Evolutionary conservation across 2,888 invertebrate species (phyloP).

Genomic region (Elysia crispata): DNA sequence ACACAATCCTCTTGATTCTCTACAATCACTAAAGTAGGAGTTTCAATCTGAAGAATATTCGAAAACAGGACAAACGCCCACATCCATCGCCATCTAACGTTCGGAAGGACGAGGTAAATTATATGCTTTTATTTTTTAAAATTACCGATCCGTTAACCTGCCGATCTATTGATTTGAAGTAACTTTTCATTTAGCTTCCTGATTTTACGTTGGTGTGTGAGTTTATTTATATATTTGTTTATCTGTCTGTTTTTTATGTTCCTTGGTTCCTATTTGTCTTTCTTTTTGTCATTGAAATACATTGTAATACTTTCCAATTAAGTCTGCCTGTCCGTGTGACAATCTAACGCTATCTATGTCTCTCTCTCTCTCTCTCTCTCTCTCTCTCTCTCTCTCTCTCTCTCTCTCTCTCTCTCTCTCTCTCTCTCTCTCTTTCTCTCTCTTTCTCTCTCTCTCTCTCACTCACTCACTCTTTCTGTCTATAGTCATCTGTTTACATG

Average conservation of each 20-base stretch:
- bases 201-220: neutral
- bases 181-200: neutral
- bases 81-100: too few relatives aligned
- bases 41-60: too few relatives aligned
- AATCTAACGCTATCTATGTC: conserved; percentile 29
- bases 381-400: neutral
- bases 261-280: too few relatives aligned
- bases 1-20: too few relatives aligned
- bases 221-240: neutral
- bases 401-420: neutral
- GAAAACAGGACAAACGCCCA: too few relatives aligned
- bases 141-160: neutral
- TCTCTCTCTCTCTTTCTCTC: conserved; percentile 3
- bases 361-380: conserved; percentile 33
- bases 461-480: neutral
- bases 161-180: neutral
- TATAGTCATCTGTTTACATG: neutral
- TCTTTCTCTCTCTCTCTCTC: neutral
- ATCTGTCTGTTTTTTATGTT: neutral
- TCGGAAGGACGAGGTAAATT: too few relatives aligned
- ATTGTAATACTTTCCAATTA: too few relatives aligned
- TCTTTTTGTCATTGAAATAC: too few relatives aligned
- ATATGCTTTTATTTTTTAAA: too few relatives aligned
- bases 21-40: too few relatives aligned
- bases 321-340: neutral